A percentile compares a stretch with the other conserved stretches of the same genome.
Conservation (phyloP, 2,888 invertebrate species). For the Salticus scenicus region DNA sequence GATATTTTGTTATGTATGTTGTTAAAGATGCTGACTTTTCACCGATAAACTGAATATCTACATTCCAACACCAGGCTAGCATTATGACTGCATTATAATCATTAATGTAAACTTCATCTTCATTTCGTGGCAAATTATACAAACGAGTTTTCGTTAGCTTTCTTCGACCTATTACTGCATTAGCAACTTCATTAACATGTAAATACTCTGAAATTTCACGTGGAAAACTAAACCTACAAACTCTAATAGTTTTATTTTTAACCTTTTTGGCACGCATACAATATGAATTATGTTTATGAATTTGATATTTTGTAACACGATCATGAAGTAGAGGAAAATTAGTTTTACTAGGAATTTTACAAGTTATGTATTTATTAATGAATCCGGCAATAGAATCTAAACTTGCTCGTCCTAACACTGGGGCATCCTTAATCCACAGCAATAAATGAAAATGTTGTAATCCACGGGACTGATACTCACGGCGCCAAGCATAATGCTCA, state of each 20-base stretch:
- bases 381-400: neutral
- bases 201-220: neutral
- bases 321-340: neutral
- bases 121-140: neutral
- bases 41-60: constrained; percentile 16
- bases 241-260: neutral
- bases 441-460: constrained; percentile 18
- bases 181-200: neutral
- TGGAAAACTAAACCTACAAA: constrained; percentile 20
- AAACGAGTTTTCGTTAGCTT: neutral
- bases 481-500: neutral
- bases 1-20: constrained; percentile 8
- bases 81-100: constrained; percentile 2
- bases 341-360: constrained; percentile 3
- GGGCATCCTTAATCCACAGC: constrained; percentile 12
- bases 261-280: constrained; percentile 9
- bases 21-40: constrained; percentile 9
- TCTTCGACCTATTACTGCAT: neutral
- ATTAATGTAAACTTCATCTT: neutral
- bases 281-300: constrained; percentile 15
- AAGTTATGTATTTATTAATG: constrained; percentile 15
- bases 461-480: constrained; percentile 19
- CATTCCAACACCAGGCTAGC: constrained; percentile 16
- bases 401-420: neutral
- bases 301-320: constrained; percentile 2